Conservation (phyloP, 2,113 vertebrate species). For the Panthera leo region DNA sequence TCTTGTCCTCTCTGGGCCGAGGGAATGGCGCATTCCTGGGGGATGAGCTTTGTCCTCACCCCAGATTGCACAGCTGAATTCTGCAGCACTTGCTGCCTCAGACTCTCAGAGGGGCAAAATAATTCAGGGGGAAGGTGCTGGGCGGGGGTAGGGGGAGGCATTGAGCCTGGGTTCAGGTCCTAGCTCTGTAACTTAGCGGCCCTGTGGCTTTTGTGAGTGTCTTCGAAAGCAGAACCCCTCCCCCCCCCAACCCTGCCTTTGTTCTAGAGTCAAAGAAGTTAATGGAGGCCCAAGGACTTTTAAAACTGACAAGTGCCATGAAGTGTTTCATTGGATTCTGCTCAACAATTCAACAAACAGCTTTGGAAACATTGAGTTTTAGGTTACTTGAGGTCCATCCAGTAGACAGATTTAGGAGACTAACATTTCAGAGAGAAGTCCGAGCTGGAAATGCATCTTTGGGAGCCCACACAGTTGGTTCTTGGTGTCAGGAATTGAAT, state of each 20-base stretch:
- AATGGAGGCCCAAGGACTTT: background rate
- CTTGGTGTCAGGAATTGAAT: background rate
- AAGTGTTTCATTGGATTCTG: background rate
- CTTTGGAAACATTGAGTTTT: background rate
- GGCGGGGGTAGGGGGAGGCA: background rate
- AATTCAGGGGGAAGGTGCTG: background rate
- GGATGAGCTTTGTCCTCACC: background rate
- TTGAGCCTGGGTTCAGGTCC: background rate
- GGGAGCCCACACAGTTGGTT: background rate
- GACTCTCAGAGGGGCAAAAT: background rate
- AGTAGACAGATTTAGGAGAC: background rate
- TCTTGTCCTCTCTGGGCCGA: background rate
- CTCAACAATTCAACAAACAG: background rate
- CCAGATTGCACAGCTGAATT: background rate
- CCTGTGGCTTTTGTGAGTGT: background rate
- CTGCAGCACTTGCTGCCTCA: background rate
- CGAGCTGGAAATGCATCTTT: background rate
- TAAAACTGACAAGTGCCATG: background rate
- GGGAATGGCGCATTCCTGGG: background rate
- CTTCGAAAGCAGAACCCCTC: background rate
- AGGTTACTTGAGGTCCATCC: background rate
- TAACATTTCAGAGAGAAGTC: background rate
- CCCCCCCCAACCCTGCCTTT: background rate
- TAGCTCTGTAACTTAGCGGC: background rate
- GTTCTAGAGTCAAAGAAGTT: background rate